Base-by-base conservation (phyloP, 2,888 invertebrate species). In the Drosophila anomelani region DNA sequence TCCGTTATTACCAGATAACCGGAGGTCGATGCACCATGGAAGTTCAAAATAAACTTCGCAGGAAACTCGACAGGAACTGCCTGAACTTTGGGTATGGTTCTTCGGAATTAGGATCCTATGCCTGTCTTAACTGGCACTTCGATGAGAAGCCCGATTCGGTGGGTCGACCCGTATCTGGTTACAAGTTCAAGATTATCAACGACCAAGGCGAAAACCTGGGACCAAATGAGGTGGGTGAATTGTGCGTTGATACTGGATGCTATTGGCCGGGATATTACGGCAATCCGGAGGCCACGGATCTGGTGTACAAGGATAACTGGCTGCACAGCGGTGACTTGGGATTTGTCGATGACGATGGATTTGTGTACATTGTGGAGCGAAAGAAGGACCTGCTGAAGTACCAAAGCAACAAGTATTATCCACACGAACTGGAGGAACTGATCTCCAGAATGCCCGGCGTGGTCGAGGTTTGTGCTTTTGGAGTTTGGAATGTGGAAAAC, bases 261-360 rank as follows among this genome's bases (percentile, higher is more conserved):
- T 23, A 58, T 9, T 90, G 90, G 88, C 74, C 77, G 29, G 91
- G 91, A 5, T 92, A 92, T 61, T 89, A 86, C 43, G 77, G 77
- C 5, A 88, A 90, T 57, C 75, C 75, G 1, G 73, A 73, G 15
- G 89, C 84, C 34, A 81, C 90, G 7, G 68, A 72, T n/a, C 51
- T 70, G 1, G 77, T 80, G 13, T 71, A 80, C 55, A 64, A 47
- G 12, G 79, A 91, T 29, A 82, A 85, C 32, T 92, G 90, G 90
- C 73, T 85, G 6, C 81, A 84, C 26, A 85, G 89, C 3, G 91
- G 91, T 15, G 91, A 91, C 58, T 41, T 91, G 53, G 92, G 91
- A 7, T 88, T 85, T 44, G 79, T 91, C 51, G 91, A 91, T 56
- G 76, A 82, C 9, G 89, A 90, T 39, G 86, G 89, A n/a, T 82